Evolutionary conservation across 2,888 invertebrate genomes (phyloP).

Genomic region (Labia minor): DNA sequence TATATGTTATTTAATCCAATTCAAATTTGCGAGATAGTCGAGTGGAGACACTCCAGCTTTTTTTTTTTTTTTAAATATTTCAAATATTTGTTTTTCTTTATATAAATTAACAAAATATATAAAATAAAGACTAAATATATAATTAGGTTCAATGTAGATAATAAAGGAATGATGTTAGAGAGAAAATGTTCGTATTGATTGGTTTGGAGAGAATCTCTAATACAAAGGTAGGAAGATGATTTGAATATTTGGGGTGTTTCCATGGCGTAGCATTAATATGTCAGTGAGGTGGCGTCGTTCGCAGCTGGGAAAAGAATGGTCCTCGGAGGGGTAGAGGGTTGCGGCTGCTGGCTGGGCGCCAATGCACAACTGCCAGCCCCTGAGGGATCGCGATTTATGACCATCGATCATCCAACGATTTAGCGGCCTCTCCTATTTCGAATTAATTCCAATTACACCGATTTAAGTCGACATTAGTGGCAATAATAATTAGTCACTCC

Average conservation of each 20-base stretch:
- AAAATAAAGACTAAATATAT: too few species aligned
- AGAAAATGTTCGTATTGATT: too few species aligned
- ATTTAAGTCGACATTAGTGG: background rate
- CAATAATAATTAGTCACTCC: background rate
- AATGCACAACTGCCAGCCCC: conserved; percentile 2
- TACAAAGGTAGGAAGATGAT: background rate
- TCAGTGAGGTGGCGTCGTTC: background rate
- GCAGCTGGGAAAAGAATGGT: background rate
- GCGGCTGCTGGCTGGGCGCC: background rate
- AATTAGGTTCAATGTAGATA: too few species aligned
- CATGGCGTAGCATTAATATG: background rate
- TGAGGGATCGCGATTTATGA: background rate
- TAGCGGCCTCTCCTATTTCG: background rate
- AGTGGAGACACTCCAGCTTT: too few species aligned
- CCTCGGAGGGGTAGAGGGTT: background rate
- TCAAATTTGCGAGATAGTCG: too few species aligned
- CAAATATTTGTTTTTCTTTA: too few species aligned
- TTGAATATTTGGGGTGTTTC: background rate
- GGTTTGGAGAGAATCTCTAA: too few species aligned
- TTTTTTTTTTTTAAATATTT: too few species aligned
- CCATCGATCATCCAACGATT: conserved; percentile 7
- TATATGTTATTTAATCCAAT: too few species aligned
- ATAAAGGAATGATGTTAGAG: too few species aligned
- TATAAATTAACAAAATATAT: too few species aligned
- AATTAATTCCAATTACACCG: background rate